These are phyloP conservation scores for Dryobates pubescens DNA, from an alignment of 2,797 vertebrate species.

Conservation along the genomic window DNA sequence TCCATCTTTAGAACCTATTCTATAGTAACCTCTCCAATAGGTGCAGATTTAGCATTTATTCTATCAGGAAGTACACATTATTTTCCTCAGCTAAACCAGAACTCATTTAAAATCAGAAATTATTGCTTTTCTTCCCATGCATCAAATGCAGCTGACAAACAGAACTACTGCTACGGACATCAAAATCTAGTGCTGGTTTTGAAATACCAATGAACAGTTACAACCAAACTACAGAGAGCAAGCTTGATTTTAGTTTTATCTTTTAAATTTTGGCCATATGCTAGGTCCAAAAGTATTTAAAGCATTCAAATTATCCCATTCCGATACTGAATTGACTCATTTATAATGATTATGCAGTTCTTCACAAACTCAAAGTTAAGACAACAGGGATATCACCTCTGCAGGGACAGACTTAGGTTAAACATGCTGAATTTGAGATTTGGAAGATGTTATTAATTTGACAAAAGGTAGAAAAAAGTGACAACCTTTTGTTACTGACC, in stretches of 20 bases:
- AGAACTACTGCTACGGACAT: neutral
- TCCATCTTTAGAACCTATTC: neutral
- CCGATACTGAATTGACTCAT: neutral
- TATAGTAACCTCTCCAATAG: neutral
- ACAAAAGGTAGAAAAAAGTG: neutral
- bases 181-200: neutral
- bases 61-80: neutral
- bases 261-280: neutral
- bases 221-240: neutral
- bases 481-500: neutral
- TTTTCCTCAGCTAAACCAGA: neutral
- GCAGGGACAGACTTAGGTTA: neutral
- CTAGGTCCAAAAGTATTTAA: neutral
- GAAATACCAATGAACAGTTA: neutral
- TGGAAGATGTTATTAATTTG: neutral
- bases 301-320: neutral
- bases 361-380: neutral
- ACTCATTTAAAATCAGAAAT: neutral
- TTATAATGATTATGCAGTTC: neutral
- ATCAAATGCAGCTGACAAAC: neutral
- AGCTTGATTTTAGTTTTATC: neutral
- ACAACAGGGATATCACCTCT: neutral
- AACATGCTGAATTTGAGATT: neutral
- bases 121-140: neutral
- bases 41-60: neutral